Base-by-base conservation (phyloP, 2,113 vertebrate genomes). In the Marmota flaviventris region DNA sequence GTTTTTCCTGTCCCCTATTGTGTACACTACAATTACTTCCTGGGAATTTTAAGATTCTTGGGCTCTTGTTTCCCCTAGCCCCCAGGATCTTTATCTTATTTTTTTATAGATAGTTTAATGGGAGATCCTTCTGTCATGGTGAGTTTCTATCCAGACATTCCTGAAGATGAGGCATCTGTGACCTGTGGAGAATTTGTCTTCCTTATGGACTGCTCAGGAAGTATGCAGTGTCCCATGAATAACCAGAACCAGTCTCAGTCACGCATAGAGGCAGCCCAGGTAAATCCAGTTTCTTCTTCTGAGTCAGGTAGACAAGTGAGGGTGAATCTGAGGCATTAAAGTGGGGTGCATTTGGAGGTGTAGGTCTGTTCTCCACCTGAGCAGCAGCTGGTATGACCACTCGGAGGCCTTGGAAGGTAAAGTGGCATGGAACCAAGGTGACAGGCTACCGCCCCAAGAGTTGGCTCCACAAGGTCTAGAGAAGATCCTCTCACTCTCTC, bases 131-230 rank as follows among this genome's bases (percentile, higher is more conserved):
- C 97, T 0, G 97, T 98, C 39, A 99, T 99, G 99, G 86, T 99
- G 91, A 99, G 98, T 84, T 97, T 99, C 93, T 99, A 98, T 83
- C 99, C 99, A 34, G 97, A 97, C 65, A 98, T 99, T 93, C 98
- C 99, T 34, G 93, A 98, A 91, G 45, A 87, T 63, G 93, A 98
- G 58, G 94, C 90, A 94, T 45, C 97, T 13, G 45, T 48, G 22
- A 82, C 96, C 0, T 91, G 78, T 91, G 99, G 99, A 63, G 99
- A 99, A 97, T 99, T 99, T 95, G 90, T 99, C 76, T 99, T 99
- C 95, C 94, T 99, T 7, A 45, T 99, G 96, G 99, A 99, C 97
- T 84, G 98, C 95, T 99, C 99, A 69, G 99, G 98, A 89, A 99
- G 99, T 96, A 99, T 99, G 99, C 3, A 0, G 0, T 92, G 29